Conservation (phyloP, 2,888 invertebrate species). For the Andrena trimmerana region DNA sequence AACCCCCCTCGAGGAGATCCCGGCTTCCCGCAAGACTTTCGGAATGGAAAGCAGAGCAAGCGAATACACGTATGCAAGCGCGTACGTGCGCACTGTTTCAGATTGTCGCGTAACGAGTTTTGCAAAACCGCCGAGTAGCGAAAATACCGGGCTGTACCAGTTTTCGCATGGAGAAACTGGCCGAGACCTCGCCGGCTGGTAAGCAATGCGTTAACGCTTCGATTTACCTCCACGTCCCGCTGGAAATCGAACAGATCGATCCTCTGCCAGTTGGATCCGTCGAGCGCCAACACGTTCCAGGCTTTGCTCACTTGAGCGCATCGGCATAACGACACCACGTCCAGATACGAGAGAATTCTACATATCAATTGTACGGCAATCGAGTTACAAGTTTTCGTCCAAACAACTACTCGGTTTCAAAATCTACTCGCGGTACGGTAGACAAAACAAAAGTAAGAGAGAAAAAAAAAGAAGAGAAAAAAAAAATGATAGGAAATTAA, state of each 20-base stretch:
- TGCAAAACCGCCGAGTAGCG: no score
- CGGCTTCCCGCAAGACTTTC: no score
- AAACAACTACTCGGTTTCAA: slow-evolving; percentile 8
- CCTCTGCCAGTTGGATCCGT: slow-evolving; percentile 99
- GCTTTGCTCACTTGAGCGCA: slow-evolving; percentile 96
- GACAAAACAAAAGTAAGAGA: neutral
- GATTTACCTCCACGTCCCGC: slow-evolving; percentile 96
- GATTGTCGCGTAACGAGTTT: no score
- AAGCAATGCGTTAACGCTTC: slow-evolving; percentile 28
- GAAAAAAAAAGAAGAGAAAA: neutral
- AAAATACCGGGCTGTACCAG: no score
- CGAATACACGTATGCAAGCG: no score
- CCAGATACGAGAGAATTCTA: slow-evolving; percentile 97
- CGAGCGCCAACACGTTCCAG: slow-evolving; percentile 99
- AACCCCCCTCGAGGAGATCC: no score
- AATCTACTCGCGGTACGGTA: slow-evolving; percentile 10
- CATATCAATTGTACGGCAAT: slow-evolving; percentile 46
- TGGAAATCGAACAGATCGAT: slow-evolving; percentile 99
- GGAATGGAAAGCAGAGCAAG: no score
- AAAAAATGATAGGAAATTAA: neutral
- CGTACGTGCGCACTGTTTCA: no score
- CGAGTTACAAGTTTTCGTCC: slow-evolving; percentile 33
- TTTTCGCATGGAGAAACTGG: neutral
- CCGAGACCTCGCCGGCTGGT: neutral
- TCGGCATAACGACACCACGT: slow-evolving; percentile 97